Base-by-base conservation (phyloP, 2,113 vertebrate species). In the Danionella cerebrum region DNA sequence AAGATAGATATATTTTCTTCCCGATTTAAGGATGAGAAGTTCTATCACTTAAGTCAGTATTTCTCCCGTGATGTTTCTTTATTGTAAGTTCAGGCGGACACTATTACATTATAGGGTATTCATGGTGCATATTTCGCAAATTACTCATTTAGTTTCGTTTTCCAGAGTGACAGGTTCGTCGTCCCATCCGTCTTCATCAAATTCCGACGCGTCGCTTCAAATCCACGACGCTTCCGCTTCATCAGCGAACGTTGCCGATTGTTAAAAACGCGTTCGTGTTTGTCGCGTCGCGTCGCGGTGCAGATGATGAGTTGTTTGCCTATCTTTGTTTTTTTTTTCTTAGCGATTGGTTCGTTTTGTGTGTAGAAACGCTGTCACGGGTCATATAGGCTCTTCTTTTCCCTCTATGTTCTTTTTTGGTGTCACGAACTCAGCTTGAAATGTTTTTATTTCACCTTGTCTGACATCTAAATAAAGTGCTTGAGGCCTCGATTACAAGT, bases 321-420 rank as follows among this genome's bases (percentile, higher is more conserved):
- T 64, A 14, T 11, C 24, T 12, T 64, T 48, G 47, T 64, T 16
- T 64, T 48, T 50, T 25, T 64, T n/a, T n/a, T n/a, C n/a, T n/a
- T n/a, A n/a, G n/a, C n/a, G n/a, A n/a, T n/a, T n/a, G n/a, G n/a
- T n/a, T n/a, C n/a, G n/a, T n/a, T n/a, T n/a, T n/a, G n/a, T n/a
- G n/a, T n/a, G n/a, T 36, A 36, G 44, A 48, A 36, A 35, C 44
- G 19, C 29, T 19, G 36, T 48, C 29, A 50, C 44, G 60, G 29
- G 44, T 36, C 36, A 27, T 11, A 35, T n/a, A n/a, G n/a, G n/a
- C n/a, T n/a, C n/a, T 11, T 48, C 29, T 36, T 36, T 50, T 6
- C 29, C 7, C 58, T 42, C 1, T 1, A 11, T 24, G 59, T 36
- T 48, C 59, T 1, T 31, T 48, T 29, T 8, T 13, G 29, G 36